phyloP scores from a whole-genome alignment of 2,888 invertebrate genomes.

The Apotomis capreana region DNA sequence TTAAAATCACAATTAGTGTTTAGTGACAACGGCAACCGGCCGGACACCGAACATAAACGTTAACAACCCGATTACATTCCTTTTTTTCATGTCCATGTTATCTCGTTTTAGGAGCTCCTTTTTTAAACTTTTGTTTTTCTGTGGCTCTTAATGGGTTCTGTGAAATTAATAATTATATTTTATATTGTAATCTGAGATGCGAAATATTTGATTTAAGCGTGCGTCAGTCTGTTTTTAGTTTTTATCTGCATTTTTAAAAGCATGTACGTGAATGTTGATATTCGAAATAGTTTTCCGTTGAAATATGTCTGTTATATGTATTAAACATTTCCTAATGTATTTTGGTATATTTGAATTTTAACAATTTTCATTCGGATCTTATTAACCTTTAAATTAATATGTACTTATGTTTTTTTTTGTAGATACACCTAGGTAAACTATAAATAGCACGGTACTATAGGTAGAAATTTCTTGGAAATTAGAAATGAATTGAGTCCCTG shows the following conservation, averaged over 20 bases:
- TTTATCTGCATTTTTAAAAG: slow-evolving; percentile 5
- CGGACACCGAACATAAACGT: slow-evolving; percentile 59
- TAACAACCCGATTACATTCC: slow-evolving; percentile 78
- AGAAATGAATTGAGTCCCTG: no score
- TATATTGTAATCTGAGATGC: slow-evolving; percentile 47
- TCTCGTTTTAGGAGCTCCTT: slow-evolving; percentile 58
- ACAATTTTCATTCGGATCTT: no score
- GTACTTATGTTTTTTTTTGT: no score
- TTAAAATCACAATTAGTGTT: slow-evolving; percentile 34
- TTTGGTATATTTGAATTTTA: no score
- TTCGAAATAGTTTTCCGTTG: not conserved
- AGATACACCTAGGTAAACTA: no score
- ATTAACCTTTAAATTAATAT: no score
- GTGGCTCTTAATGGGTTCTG: slow-evolving; percentile 65
- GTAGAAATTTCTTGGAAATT: no score
- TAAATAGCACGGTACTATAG: no score
- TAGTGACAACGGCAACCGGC: slow-evolving; percentile 3
- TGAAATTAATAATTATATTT: slow-evolving; percentile 67
- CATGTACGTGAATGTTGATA: not conserved
- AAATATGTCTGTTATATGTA: not conserved
- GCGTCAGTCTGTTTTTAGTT: slow-evolving; percentile 3
- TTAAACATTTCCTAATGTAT: not conserved
- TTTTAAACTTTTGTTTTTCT: slow-evolving; percentile 56
- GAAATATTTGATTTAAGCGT: slow-evolving; percentile 4
- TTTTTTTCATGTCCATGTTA: slow-evolving; percentile 74